Conservation (phyloP, 2,797 vertebrate species). For the Propithecus deckenii region DNA sequence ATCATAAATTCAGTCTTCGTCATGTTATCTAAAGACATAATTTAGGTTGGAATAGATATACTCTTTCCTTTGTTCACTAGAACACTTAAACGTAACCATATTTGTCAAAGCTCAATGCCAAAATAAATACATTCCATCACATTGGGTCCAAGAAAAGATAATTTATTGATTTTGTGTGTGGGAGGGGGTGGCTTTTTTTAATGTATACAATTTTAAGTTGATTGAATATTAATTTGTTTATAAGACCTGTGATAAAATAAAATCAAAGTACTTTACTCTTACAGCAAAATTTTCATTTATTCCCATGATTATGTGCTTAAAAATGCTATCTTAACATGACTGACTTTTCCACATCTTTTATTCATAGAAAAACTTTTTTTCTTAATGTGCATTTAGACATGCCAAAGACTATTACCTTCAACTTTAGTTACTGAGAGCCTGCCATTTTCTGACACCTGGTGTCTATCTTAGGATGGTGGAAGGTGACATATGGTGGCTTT, state of each 20-base stretch:
- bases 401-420: slow-evolving; percentile 61
- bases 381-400: slow-evolving; percentile 62
- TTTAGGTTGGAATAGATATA: slow-evolving; percentile 30
- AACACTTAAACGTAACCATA: neutral
- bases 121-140: slow-evolving; percentile 12
- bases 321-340: slow-evolving; percentile 45
- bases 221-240: neutral
- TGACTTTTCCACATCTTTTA: slow-evolving; percentile 64
- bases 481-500: slow-evolving; percentile 1
- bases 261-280: slow-evolving; percentile 1
- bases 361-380: slow-evolving; percentile 60
- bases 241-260: slow-evolving; percentile 29
- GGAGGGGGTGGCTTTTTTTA: neutral
- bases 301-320: slow-evolving; percentile 41
- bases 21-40: neutral
- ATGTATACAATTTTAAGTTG: neutral
- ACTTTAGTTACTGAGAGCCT: slow-evolving; percentile 28
- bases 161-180: neutral
- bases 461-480: slow-evolving; percentile 38
- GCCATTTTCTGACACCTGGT: neutral
- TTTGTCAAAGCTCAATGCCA: neutral
- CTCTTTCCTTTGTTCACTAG: slow-evolving; percentile 8
- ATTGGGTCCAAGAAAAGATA: neutral
- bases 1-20: neutral
- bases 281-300: neutral